Conservation (phyloP, 1,140 invertebrate species). For the Drosophila kepulauana region DNA sequence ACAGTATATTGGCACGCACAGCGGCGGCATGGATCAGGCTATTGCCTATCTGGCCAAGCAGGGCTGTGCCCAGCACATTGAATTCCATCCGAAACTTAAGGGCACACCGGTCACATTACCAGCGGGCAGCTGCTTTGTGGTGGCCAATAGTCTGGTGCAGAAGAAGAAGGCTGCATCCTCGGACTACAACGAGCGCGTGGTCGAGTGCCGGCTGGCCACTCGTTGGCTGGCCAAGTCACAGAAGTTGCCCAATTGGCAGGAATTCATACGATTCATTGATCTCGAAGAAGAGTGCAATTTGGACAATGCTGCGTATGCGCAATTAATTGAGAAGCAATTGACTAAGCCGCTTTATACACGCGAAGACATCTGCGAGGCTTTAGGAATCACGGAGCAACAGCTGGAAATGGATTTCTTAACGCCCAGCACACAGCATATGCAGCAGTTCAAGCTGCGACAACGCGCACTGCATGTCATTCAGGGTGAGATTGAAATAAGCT, state of each 20-base stretch:
- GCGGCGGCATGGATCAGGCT: constrained; percentile 99
- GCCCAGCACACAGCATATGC: constrained; percentile 89
- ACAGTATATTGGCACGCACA: constrained; percentile 96
- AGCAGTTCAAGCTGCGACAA: constrained; percentile 92
- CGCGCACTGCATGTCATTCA: constrained; percentile 93
- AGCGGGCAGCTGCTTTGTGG: constrained; percentile 93
- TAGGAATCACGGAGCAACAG: constrained; percentile 88
- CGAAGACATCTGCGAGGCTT: constrained; percentile 89
- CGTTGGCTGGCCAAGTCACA: constrained; percentile 90
- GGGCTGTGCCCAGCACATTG: constrained; percentile 96
- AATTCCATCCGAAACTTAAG: constrained; percentile 94
- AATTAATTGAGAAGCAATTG: constrained; percentile 88
- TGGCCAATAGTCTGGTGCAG: constrained; percentile 95
- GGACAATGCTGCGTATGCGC: constrained; percentile 78
- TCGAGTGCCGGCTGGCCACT: constrained; percentile 96
- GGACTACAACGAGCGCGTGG: constrained; percentile 96
- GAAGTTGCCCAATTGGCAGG: constrained; percentile 87
- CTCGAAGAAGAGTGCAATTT: constrained; percentile 88
- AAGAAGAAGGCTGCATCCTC: constrained; percentile 97
- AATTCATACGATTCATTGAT: constrained; percentile 87
- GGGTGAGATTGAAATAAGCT: constrained; percentile 53
- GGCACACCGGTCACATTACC: constrained; percentile 93
- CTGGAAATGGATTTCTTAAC: constrained; percentile 89
- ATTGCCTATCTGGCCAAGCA: constrained; percentile 96
- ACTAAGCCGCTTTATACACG: constrained; percentile 91